Base-by-base conservation (phyloP, 2,888 invertebrate species). In the Bombylius major region DNA sequence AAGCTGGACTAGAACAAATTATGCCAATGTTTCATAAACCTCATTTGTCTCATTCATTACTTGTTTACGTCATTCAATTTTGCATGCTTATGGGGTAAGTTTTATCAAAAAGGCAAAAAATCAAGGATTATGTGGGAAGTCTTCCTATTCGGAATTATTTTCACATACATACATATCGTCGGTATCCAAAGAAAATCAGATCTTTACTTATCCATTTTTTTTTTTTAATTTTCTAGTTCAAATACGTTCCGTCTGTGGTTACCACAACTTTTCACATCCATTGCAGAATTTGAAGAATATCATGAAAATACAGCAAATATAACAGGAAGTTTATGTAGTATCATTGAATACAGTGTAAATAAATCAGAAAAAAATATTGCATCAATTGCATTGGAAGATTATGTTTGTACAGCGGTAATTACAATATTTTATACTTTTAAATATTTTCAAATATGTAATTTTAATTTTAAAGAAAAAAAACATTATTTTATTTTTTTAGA, bases 221-320 rank as follows among this genome's bases (percentile, higher is more conserved):
- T 1, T 54, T n/a, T 31, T 12, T 36, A 11, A 13, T 51, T 31
- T 34, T 63, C 9, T 52, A 86, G 87, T 34, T 76, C 86, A 61
- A 91, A 91, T 66, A 89, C 90, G 0, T 76, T 92, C 46, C 83
- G 90, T 14, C 78, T 92, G 42, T 93, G 92, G 91, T 79, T 91
- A 62, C 92, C 92, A 0, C 89, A 91, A 68, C 76, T 93, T 23
- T 90, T 91, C 62, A 82, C 86, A 54, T 84, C 86, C 69, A 82
- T 86, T 49, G 75, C 76, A 31, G 74, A 76, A 50, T 79, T 71
- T 62, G 75, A 77, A 57, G 67, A 69, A 13, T 66, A 70, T 14
- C 65, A 71, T 55, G 65, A 65, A 1, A 55, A 42, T 13, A 58
- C 61, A 4, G 56, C 61, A 33, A 56, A 48, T 0, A 11, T 47